Evolutionary conservation across 2,113 vertebrate genomes (phyloP).

Genomic region (Scortum barcoo): DNA sequence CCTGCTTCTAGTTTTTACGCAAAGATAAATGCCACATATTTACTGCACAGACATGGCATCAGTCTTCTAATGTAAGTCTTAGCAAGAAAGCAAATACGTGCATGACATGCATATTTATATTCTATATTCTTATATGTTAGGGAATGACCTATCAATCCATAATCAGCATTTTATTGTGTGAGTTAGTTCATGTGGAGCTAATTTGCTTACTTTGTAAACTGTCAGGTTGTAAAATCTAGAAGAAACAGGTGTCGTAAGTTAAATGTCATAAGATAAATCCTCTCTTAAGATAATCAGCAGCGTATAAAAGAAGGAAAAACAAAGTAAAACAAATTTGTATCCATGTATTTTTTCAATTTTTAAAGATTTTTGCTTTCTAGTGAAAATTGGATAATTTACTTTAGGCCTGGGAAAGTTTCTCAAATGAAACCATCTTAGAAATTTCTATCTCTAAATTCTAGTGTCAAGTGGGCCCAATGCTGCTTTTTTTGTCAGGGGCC

Average conservation of each 20-base stretch:
- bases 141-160: neutral
- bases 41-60: neutral
- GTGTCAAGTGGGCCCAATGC: neutral
- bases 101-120: neutral
- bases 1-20: neutral
- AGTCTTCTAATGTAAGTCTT: too few relatives aligned
- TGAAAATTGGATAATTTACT: neutral
- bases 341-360: neutral
- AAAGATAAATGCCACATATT: neutral
- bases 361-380: neutral
- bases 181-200: neutral
- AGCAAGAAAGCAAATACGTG: neutral
- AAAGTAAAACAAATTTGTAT: neutral
- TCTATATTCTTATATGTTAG: neutral
- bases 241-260: too few relatives aligned
- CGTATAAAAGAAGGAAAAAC: neutral
- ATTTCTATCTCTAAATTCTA: too few relatives aligned
- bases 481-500: neutral
- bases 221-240: neutral
- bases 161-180: neutral
- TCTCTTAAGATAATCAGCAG: neutral
- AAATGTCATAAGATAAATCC: neutral
- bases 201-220: neutral
- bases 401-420: neutral
- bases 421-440: neutral